Conservation (phyloP, 1,140 invertebrate genomes). For the Eumeta japonica region DNA sequence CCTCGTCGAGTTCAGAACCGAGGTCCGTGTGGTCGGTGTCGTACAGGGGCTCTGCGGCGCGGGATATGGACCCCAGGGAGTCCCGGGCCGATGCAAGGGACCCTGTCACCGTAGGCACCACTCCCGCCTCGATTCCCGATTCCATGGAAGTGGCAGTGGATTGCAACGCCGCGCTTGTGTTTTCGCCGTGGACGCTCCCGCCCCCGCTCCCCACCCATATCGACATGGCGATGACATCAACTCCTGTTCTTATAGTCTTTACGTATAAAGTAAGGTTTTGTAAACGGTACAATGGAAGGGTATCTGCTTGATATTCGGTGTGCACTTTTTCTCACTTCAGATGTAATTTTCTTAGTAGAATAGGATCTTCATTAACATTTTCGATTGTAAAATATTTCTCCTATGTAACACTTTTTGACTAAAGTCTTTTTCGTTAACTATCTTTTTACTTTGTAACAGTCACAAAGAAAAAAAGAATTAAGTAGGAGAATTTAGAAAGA, state of each 20-base stretch:
- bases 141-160: slow-evolving; percentile 56
- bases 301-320: too few species aligned
- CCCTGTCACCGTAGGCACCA: slow-evolving; percentile 66
- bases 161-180: slow-evolving; percentile 35
- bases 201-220: slow-evolving; percentile 47
- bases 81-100: slow-evolving; percentile 61
- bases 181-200: slow-evolving; percentile 29
- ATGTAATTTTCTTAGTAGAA: too few species aligned
- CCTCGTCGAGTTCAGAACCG: slow-evolving; percentile 74
- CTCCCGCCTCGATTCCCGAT: slow-evolving; percentile 59
- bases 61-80: slow-evolving; percentile 62
- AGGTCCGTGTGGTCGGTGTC: slow-evolving; percentile 76
- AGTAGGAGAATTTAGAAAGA: too few species aligned
- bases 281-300: too few species aligned
- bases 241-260: slow-evolving; percentile 6
- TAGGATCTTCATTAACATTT: too few species aligned
- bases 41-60: slow-evolving; percentile 65
- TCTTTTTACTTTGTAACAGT: too few species aligned
- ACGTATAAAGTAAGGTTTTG: neutral
- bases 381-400: too few species aligned
- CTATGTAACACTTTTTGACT: too few species aligned
- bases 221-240: slow-evolving; percentile 44
- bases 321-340: too few species aligned
- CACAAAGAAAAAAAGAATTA: too few species aligned
- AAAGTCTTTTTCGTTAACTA: too few species aligned